Percentiles rank a stretch among this genome's conserved stretches.
These are phyloP conservation scores for Penaeus indicus DNA, from an alignment of 1,140 invertebrate species.

Conservation along the genomic window DNA sequence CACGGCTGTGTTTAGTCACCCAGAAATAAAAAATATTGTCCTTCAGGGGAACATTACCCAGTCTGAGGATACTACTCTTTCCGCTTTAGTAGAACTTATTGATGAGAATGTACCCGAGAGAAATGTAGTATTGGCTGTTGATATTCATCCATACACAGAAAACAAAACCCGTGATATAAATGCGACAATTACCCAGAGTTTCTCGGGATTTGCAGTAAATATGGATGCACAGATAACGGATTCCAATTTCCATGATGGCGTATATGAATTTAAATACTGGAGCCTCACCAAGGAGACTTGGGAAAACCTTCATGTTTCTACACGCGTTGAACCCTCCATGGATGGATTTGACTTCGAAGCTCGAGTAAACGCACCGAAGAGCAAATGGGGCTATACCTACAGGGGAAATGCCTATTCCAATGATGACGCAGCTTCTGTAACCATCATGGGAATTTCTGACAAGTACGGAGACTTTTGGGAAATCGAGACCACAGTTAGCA, in stretches of 20 bases:
- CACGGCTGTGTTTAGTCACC: constrained; percentile 41
- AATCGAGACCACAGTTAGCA: constrained; percentile 33
- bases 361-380: not conserved
- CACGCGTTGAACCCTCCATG: not conserved
- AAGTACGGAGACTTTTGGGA: constrained; percentile 29
- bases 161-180: not conserved
- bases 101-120: constrained; percentile 50
- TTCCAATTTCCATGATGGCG: not conserved
- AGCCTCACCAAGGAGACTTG: constrained; percentile 24
- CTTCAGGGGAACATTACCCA: constrained; percentile 33
- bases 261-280: constrained; percentile 36
- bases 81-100: constrained; percentile 32
- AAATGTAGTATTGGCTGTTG: constrained; percentile 10
- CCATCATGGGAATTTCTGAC: constrained; percentile 21
- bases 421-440: not conserved
- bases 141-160: not conserved
- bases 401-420: not conserved
- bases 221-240: constrained; percentile 17
- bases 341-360: constrained; percentile 18
- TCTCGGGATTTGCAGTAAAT: constrained; percentile 18
- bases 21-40: constrained; percentile 27
- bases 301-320: constrained; percentile 29
- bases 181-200: constrained; percentile 40
- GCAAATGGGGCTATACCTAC: constrained; percentile 44
- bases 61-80: constrained; percentile 1